Evolutionary conservation across 2,113 vertebrate genomes (phyloP).

Genomic region (Oreocharis arfaki): DNA sequence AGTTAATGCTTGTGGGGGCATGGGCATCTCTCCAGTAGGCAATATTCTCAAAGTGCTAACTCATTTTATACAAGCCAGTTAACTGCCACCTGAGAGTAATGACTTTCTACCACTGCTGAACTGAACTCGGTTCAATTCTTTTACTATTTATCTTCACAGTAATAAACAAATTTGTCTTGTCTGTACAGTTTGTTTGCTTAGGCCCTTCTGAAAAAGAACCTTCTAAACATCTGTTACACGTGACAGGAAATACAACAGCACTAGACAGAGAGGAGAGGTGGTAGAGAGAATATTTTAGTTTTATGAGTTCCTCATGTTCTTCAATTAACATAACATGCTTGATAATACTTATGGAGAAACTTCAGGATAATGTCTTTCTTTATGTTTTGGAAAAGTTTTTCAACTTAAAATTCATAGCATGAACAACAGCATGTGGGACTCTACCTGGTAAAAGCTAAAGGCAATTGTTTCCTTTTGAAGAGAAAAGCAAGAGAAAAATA

Average conservation of each 20-base stretch:
- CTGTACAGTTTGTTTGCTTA: neutral
- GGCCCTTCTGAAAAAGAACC: neutral
- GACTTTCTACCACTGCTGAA: neutral
- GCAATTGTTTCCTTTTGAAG: slow-evolving; percentile 3
- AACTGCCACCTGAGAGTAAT: neutral
- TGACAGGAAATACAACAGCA: neutral
- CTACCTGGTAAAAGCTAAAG: slow-evolving; percentile 15
- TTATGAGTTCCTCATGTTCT: neutral
- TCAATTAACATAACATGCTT: neutral
- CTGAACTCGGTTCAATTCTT: neutral
- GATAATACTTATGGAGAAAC: neutral
- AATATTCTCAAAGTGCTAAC: neutral
- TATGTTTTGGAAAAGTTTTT: neutral
- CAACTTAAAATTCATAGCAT: neutral
- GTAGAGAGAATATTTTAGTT: neutral
- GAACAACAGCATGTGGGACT: neutral
- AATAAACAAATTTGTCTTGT: slow-evolving; percentile 30
- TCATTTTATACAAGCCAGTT: slow-evolving; percentile 2
- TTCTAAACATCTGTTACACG: neutral
- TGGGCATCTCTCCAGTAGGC: neutral
- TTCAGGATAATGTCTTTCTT: neutral
- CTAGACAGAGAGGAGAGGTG: neutral
- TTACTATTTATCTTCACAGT: neutral
- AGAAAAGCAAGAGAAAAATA: slow-evolving; percentile 22
- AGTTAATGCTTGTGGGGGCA: neutral